Evolutionary conservation across 2,113 vertebrate species (phyloP).

Genomic region (Chitala chitala): DNA sequence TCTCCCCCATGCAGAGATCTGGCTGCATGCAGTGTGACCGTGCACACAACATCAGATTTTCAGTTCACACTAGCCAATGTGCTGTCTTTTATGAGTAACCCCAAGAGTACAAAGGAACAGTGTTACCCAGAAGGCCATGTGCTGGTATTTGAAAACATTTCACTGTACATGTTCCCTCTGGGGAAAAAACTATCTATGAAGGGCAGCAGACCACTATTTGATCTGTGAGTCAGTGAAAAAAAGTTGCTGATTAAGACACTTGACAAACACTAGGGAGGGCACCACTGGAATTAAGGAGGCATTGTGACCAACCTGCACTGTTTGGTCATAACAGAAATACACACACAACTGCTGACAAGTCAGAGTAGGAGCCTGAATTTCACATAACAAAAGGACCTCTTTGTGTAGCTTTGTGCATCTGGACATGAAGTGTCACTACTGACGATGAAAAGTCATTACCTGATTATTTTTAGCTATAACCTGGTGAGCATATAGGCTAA

Average conservation of each 20-base stretch:
- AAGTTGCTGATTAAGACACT: neutral
- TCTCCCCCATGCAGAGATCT: no score
- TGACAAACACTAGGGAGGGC: no score
- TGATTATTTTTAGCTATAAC: no score
- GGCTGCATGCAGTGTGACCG: no score
- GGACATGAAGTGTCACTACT: neutral
- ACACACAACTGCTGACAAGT: neutral
- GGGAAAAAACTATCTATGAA: no score
- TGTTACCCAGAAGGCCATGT: no score
- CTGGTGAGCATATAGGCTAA: no score
- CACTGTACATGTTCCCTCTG: neutral
- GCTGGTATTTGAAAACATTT: no score
- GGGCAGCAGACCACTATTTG: neutral
- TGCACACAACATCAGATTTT: no score
- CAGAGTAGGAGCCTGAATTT: neutral
- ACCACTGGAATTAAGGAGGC: slow-evolving; percentile 14
- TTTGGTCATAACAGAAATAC: neutral
- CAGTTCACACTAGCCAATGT: no score
- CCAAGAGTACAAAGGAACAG: no score
- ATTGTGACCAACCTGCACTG: neutral
- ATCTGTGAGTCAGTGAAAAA: neutral
- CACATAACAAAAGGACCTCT: neutral
- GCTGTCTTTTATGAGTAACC: no score
- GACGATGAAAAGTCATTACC: neutral
- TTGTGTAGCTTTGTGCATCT: neutral